Evolutionary conservation across 2,797 vertebrate genomes (phyloP), one percentile per base, ranked within the genome.

Genomic region (Philypnodon macrostomus): DNA sequence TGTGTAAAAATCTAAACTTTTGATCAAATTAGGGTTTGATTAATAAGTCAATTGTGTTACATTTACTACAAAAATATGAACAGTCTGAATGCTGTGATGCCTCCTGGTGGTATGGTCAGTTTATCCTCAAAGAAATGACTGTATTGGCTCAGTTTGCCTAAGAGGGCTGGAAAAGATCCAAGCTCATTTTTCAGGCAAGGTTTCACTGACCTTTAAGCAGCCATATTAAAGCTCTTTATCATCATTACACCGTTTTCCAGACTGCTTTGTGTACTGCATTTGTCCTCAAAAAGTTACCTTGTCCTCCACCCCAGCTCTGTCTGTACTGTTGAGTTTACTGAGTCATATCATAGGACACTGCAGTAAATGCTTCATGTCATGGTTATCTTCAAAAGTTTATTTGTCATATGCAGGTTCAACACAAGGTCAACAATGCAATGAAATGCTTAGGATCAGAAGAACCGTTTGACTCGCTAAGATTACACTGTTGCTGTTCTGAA

Each of bases 51-150:
- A 46, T 38, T 48, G 19, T 53, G 37, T 16, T 11, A 39, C 26
- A 14, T 17, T 27, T 9, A 2, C 12, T 29, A 12, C 10, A 30
- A 42, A 17, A 3, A 2, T 44, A 26, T 9, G 27, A 10, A 34
- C 12, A 41, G 17, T 29, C 13, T 47, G 23, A 36, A 53, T n/a
- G 14, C 23, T 53, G 13, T 58, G 19, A 51, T 58, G 71, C 81
- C 78, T 48, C 53, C 84, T 81, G 55, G 72, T 78, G 82, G 72
- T n/a, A 55, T 31, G 31, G 7, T 15, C 3, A 7, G 39, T 15
- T 39, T 0, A 35, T 33, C 1, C 32, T 12, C n/a, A 32, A 12
- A 5, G 5, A 2, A 19, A 0, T 29, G 26, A 1, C 58, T 49
- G 3, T 46, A 10, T n/a, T n/a, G 21, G 3, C 21, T 23, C 47